phyloP scores from a whole-genome alignment of 2,797 vertebrate species.

The Chloroceryle inda region DNA sequence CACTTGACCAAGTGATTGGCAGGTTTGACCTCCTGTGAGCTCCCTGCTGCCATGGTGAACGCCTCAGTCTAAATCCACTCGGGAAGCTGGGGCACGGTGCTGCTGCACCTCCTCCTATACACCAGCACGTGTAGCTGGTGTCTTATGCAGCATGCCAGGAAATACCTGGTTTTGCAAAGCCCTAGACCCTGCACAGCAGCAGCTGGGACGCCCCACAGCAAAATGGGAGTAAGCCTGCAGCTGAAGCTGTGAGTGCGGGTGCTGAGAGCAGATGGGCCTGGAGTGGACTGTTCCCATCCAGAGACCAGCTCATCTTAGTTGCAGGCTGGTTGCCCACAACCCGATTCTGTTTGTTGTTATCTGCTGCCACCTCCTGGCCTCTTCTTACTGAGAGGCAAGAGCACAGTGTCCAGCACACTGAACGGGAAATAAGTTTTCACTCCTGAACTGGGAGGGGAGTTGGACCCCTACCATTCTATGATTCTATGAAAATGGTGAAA shows the following conservation, averaged over 20 bases:
- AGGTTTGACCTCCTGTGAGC: not conserved
- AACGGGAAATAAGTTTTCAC: not conserved
- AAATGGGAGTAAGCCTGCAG: not conserved
- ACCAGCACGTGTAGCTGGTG: fast-evolving
- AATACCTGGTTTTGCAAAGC: not conserved
- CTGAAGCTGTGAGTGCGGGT: not conserved
- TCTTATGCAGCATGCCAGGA: not conserved
- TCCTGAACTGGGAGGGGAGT: no score
- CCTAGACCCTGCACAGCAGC: not conserved
- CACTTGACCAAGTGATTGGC: not conserved
- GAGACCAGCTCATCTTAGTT: fast-evolving
- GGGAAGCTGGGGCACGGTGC: not conserved
- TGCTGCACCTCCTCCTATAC: not conserved
- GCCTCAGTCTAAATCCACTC: not conserved
- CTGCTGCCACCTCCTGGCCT: conserved; percentile 78
- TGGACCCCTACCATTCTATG: no score
- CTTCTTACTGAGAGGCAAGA: not conserved
- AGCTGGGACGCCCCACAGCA: not conserved
- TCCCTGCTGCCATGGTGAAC: not conserved
- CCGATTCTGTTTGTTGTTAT: not conserved
- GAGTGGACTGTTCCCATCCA: no score
- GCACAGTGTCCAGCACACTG: no score
- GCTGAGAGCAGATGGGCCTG: not conserved
- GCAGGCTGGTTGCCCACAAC: not conserved
- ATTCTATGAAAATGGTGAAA: not conserved